Conservation (phyloP, 2,888 invertebrate species). For the Ceramica pisi region DNA sequence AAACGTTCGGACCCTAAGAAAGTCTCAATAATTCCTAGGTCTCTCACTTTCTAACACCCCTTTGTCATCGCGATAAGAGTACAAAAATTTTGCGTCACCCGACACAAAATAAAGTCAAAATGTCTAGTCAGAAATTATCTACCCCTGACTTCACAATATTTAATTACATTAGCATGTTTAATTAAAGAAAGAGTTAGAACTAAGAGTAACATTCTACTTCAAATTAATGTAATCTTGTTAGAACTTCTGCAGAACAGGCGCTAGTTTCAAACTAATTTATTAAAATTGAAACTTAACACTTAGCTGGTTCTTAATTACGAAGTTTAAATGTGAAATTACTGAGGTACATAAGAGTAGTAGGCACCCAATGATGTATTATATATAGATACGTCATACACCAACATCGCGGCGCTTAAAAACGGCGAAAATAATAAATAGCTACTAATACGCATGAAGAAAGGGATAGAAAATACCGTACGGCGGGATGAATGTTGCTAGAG, state of each 20-base stretch:
- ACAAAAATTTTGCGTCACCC: background rate
- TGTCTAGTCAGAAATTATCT: background rate
- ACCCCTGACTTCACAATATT: slow-evolving; percentile 10
- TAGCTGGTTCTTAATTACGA: slow-evolving; percentile 26
- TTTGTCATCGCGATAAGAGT: background rate
- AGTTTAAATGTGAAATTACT: slow-evolving; percentile 22
- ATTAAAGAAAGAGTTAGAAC: slow-evolving; percentile 30
- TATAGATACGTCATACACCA: too few relatives aligned
- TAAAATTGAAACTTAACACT: slow-evolving; percentile 35
- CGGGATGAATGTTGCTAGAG: too few relatives aligned
- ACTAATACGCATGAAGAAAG: too few relatives aligned
- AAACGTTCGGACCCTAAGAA: too few relatives aligned
- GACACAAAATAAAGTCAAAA: background rate
- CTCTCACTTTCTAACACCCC: background rate
- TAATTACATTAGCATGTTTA: slow-evolving; percentile 39
- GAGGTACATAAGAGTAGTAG: background rate
- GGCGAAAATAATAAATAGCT: too few relatives aligned
- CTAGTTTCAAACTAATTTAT: slow-evolving; percentile 51
- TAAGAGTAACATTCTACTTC: slow-evolving; percentile 26
- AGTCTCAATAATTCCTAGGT: background rate
- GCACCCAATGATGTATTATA: too few relatives aligned
- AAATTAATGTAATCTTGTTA: slow-evolving; percentile 49
- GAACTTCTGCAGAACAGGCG: slow-evolving; percentile 33
- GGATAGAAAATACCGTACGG: too few relatives aligned
- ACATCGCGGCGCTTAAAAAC: too few relatives aligned